A percentile compares a stretch with the other conserved stretches of the same genome.
Evolutionary conservation across 35 echinoderm and acorn worm genomes (phyloP).

Genomic region (Anneissia japonica): DNA sequence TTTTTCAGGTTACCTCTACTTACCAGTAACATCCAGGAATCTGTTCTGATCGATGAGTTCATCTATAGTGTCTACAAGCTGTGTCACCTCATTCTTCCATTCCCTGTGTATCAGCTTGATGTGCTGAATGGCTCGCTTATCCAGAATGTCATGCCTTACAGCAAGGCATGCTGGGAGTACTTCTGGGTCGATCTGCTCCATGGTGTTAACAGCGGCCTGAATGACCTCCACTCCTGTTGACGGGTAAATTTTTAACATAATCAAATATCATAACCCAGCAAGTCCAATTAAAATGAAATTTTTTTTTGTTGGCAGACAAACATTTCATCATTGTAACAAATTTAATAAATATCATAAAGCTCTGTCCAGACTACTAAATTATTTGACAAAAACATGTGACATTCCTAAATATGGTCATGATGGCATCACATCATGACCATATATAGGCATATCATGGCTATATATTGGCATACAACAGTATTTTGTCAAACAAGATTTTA

Average conservation of each 20-base stretch:
- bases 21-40: conserved; percentile 85
- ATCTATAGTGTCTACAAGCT: conserved; percentile 50
- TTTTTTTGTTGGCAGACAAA: no score
- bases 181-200: conserved; percentile 75
- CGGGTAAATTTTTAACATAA: background rate
- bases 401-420: no score
- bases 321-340: no score
- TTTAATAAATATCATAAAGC: no score
- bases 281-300: no score
- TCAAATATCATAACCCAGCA: no score
- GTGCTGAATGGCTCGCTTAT: conserved; percentile 78
- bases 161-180: conserved; percentile 79
- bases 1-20: background rate
- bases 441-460: no score
- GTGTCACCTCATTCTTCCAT: conserved; percentile 60
- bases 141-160: conserved; percentile 57
- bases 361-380: no score
- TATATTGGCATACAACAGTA: no score
- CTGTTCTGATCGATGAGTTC: conserved; percentile 41
- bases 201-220: conserved; percentile 18
- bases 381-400: no score
- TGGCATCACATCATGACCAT: no score
- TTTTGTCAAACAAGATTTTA: no score
- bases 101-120: conserved; percentile 71
- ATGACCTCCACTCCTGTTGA: conserved; percentile 32